Evolutionary conservation across 2,113 vertebrate genomes (phyloP).

Genomic region (Entelurus aequoreus): DNA sequence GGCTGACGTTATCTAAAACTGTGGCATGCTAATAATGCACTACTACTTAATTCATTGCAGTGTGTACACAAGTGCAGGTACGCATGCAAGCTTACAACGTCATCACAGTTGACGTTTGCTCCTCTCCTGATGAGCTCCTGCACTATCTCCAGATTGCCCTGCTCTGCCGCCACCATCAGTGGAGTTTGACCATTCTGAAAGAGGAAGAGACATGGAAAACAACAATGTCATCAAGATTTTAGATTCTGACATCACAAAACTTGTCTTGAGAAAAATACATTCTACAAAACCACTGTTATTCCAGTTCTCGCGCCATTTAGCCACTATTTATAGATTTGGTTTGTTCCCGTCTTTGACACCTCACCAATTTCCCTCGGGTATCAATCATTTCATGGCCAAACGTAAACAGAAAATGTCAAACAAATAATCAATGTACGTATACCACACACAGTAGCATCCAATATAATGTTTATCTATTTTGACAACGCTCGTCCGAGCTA

Average conservation of each 20-base stretch:
- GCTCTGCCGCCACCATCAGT: conserved; percentile 92
- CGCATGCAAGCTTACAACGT: conserved; percentile 74
- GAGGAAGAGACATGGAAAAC: conserved; percentile 1
- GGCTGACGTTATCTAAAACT: background rate
- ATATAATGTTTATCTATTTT: background rate
- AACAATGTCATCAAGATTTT: background rate
- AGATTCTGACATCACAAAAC: too few species aligned
- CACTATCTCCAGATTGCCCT: conserved; percentile 90
- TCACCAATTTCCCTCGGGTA: background rate
- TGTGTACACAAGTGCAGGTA: conserved; percentile 9
- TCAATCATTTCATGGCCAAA: background rate
- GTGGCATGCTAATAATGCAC: background rate
- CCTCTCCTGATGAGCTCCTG: conserved; percentile 91
- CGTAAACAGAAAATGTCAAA: too few species aligned
- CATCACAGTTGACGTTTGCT: conserved; percentile 91
- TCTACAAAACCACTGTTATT: background rate
- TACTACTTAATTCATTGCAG: background rate
- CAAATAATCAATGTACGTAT: too few species aligned
- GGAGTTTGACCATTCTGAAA: conserved; percentile 91
- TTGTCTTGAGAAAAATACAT: background rate
- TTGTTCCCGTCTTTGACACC: background rate
- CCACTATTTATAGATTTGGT: background rate
- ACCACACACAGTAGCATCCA: background rate
- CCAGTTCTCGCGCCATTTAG: too few species aligned
- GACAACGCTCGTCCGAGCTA: background rate